Base-by-base conservation (phyloP, 2,797 vertebrate species). In the Brachyalestes nurse region DNA sequence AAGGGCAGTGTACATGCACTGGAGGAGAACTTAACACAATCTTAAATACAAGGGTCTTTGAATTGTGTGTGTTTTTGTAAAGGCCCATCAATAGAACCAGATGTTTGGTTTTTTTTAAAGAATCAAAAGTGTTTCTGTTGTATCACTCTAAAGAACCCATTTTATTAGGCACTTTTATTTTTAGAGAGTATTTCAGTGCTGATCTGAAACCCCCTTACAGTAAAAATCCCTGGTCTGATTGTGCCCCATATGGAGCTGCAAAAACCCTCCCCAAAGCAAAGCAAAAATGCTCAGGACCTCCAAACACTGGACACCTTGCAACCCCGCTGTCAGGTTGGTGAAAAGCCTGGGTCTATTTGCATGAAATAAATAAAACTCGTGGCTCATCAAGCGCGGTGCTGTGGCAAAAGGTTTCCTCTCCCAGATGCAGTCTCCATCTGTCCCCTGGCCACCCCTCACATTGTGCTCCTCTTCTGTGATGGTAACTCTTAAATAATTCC, bases 371-470 rank as follows among this genome's bases (percentile, higher is more conserved):
- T 92, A 88, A 93, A 89, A 90, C 84, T 86, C 82, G 89, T 88
- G 88, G 87, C 89, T 84, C 87, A 74, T 90, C 87, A 80, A 87
- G 87, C 87, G 83, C 87, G 80, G 60, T 82, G 81, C 89, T 80
- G 72, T 71, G 90, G 91, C 90, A 88, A 93, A 92, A 93, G 91
- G 91, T 91, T 92, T 90, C 88, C 86, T 87, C 87, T 90, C 90
- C 81, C 93, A 93, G 92, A 91, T 94, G 92, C 86, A 88, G 70
- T 87, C 89, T 88, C 92, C 92, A 92, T 94, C 91, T 94, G 92
- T 87, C 90, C 86, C 77, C 64, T 7, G 23, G 78, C 84, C 77
- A 80, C 85, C 82, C 58, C 16, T 14, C 73, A 10, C 82, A 67
- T 77, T 73, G 73, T 77, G 67, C 73, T 65, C 34, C 19, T 65